These are phyloP conservation scores for Gibbula magus DNA, from an alignment of 2,888 invertebrate species.

Conservation along the genomic window DNA sequence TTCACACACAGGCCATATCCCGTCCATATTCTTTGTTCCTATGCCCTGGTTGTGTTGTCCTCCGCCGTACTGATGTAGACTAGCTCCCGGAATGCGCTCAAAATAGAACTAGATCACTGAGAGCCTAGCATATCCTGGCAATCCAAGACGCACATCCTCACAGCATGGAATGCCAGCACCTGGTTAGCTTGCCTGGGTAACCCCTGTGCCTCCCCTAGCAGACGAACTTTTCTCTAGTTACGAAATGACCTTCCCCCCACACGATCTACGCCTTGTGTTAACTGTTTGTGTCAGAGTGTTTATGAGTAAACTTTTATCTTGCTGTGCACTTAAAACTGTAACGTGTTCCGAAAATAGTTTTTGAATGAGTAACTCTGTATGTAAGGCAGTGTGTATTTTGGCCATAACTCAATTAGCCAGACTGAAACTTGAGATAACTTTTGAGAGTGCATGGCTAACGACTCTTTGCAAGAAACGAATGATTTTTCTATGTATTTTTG, in stretches of 20 bases:
- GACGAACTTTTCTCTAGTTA: neutral
- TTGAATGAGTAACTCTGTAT: neutral
- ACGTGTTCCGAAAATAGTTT: neutral
- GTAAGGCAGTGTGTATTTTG: neutral
- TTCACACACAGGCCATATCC: neutral
- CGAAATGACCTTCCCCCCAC: neutral
- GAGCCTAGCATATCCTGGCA: neutral
- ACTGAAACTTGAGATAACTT: neutral
- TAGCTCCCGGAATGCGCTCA: neutral
- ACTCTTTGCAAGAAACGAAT: neutral
- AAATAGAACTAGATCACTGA: conserved; percentile 9
- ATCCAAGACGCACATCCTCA: neutral
- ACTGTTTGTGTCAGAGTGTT: neutral
- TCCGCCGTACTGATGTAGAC: conserved; percentile 5
- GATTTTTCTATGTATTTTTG: neutral
- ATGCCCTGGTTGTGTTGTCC: neutral
- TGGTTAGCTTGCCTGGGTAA: neutral
- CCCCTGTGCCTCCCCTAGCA: neutral
- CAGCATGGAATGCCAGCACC: neutral
- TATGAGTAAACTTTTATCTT: neutral
- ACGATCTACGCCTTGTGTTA: neutral
- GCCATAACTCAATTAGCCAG: conserved; percentile 8
- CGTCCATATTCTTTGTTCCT: conserved; percentile 7
- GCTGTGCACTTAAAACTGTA: neutral
- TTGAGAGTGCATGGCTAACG: neutral